Evolutionary conservation across 2,797 vertebrate species (phyloP).

Genomic region (Coregonus ussuriensis): DNA sequence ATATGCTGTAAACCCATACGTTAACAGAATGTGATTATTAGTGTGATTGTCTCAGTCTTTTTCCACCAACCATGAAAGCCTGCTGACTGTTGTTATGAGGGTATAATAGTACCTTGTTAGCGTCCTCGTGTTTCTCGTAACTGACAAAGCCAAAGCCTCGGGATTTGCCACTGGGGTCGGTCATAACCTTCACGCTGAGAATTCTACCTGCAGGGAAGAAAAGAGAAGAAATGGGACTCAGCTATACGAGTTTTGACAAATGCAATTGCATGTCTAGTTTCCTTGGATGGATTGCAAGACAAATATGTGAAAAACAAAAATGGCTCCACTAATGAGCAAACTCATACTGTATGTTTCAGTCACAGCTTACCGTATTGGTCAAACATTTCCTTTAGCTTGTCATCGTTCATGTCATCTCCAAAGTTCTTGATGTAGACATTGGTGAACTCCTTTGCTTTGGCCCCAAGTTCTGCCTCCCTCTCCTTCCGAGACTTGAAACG

Average conservation of each 20-base stretch:
- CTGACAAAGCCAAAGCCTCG: conserved; percentile 99
- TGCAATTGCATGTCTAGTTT: not conserved
- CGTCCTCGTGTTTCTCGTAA: conserved; percentile 98
- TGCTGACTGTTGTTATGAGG: conserved; percentile 24
- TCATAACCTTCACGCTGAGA: conserved; percentile 98
- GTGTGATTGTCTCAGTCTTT: not conserved
- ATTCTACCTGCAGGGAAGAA: conserved; percentile 87
- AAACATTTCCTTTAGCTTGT: conserved; percentile 90
- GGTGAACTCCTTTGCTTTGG: conserved; percentile 98
- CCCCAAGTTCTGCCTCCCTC: conserved; percentile 93
- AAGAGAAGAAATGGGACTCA: not conserved
- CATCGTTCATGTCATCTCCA: conserved; percentile 95
- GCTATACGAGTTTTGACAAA: not conserved
- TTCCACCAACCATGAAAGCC: not conserved
- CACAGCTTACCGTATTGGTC: conserved; percentile 89
- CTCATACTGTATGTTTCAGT: not conserved
- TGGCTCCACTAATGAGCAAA: not conserved
- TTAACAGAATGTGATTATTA: not conserved
- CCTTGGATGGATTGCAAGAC: not conserved
- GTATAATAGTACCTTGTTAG: conserved; percentile 82
- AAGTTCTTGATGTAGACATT: conserved; percentile 99
- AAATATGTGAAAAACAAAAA: conserved; percentile 18
- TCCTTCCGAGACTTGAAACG: conserved; percentile 98
- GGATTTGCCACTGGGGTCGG: conserved; percentile 92
- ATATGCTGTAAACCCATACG: not conserved